Evolutionary conservation across 2,888 invertebrate genomes (phyloP), one percentile per base, ranked within the genome.

Genomic region (Gnatocerus cornutus): DNA sequence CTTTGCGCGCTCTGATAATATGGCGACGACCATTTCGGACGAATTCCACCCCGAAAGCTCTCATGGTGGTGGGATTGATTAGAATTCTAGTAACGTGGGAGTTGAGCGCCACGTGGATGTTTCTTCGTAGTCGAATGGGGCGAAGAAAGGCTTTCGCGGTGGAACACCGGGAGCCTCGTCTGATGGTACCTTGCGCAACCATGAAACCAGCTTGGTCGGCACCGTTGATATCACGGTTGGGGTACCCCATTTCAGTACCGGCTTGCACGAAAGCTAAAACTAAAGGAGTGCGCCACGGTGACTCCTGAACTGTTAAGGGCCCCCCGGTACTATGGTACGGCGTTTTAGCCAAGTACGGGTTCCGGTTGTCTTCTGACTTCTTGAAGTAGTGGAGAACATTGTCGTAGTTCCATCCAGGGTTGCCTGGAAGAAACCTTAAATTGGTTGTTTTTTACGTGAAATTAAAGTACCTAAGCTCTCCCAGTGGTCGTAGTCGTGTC

Each of bases 401-500:
- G 1, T 91, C 87, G 85, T 94, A 97, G 0, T 92, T 91, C 97
- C 97, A 98, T 4, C 96, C 96, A 0, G 92, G 88, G 78, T 97
- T 97, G 0, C 97, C 96, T 72, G 48, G 9, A 41, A 41, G 4
- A 21, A 21, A 21, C 1, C 21, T 3, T 4, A 21, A 21, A 4
- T 21, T 21, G 21, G 21, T 21, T 21, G 21, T 21, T 21, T 21
- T 21, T 21, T 1, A 1, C 1, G 2, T 4, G 4, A 21, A 21
- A 21, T 4, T 4, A 21, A 21, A 21, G 61, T 76, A 81, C 81
- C 85, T 29, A 92, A 84, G 0, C 89, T 86, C 77, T 95, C 94
- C 97, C 98, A 98, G 48, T 91, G 89, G 81, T 97, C 94, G 84
- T 94, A 98, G 82, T 98, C 98, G 76, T 90, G 87, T 64, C 88